Conservation (phyloP, 2,888 invertebrate genomes). For the Cephus pygmeus region DNA sequence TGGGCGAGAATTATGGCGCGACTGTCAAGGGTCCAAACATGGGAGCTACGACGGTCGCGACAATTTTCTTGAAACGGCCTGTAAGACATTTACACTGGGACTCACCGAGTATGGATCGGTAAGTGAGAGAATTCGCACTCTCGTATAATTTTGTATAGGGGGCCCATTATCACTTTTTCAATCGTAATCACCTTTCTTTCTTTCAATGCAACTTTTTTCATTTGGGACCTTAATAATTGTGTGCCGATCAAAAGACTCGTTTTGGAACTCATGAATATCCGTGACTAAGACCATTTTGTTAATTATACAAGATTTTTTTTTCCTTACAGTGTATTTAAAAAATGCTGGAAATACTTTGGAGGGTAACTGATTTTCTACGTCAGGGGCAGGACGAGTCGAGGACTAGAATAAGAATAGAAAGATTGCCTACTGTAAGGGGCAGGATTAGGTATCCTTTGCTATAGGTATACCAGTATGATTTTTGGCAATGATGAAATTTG, state of each 20-base stretch:
- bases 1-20: not conserved
- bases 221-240: not conserved
- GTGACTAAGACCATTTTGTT: not conserved
- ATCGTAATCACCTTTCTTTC: not conserved
- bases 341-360: not conserved
- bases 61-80: not conserved
- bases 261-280: not conserved
- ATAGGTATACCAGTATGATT: not conserved
- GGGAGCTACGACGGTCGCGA: not conserved
- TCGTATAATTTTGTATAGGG: not conserved
- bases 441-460: not conserved
- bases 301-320: not conserved
- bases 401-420: not conserved
- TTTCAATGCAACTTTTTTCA: not conserved
- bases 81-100: not conserved
- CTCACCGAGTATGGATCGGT: not conserved
- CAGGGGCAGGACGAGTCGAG: not conserved
- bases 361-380: not conserved
- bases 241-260: not conserved
- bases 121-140: not conserved
- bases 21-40: not conserved
- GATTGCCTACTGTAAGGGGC: not conserved
- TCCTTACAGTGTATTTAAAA: not conserved
- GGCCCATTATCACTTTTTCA: not conserved
- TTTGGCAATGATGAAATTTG: not conserved